These are phyloP conservation scores for Ifrita kowaldi DNA, from an alignment of 2,113 vertebrate species.

Conservation along the genomic window DNA sequence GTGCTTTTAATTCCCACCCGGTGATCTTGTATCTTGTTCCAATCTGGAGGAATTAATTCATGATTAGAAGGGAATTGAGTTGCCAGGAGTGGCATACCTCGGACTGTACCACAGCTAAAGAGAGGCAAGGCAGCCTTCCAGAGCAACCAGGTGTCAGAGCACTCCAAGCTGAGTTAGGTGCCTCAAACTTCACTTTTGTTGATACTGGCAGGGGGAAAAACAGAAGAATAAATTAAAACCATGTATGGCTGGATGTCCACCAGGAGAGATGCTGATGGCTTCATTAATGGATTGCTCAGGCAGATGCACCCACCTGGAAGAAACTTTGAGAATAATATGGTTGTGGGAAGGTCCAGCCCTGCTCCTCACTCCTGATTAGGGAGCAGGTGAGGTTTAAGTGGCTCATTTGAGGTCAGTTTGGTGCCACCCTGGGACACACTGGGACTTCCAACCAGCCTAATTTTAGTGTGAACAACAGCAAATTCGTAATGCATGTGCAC, in stretches of 20 bases:
- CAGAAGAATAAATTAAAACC: background rate
- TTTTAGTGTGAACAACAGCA: slow-evolving; percentile 3
- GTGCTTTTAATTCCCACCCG: background rate
- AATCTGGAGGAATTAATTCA: background rate
- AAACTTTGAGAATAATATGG: background rate
- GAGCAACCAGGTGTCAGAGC: background rate
- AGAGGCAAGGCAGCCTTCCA: background rate
- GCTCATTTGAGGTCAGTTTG: background rate
- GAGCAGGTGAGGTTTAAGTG: background rate
- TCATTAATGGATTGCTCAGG: background rate
- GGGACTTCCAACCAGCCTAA: background rate
- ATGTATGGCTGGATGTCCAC: background rate
- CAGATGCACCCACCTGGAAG: background rate
- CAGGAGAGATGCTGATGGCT: background rate
- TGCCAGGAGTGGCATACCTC: background rate
- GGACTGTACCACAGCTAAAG: background rate
- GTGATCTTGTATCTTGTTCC: background rate
- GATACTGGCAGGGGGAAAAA: background rate
- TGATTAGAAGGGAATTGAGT: background rate
- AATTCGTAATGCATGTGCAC: background rate
- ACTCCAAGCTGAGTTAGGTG: background rate
- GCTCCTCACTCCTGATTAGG: background rate
- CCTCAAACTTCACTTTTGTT: background rate
- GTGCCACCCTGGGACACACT: background rate
- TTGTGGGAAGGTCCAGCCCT: background rate